Conservation (phyloP, 2,797 vertebrate genomes). For the Gadopsis bispinosus region DNA sequence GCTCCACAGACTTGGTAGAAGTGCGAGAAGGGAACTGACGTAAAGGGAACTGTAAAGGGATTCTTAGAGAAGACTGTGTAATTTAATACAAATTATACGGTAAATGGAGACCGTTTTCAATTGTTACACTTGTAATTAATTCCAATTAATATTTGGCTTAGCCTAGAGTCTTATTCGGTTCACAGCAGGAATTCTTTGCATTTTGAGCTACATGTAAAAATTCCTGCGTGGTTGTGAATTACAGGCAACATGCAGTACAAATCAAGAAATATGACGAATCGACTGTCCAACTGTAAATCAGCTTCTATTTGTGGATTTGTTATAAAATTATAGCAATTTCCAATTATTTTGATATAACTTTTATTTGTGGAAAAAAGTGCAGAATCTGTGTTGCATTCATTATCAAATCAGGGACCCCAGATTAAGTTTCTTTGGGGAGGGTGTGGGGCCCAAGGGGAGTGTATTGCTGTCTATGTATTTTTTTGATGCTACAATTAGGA, state of each 20-base stretch:
- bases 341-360: not conserved
- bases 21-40: slow-evolving; percentile 5
- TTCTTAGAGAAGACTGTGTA: slow-evolving; percentile 8
- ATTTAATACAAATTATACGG: slow-evolving; percentile 21
- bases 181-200: slow-evolving; percentile 7
- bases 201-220: not conserved
- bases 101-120: slow-evolving; percentile 30
- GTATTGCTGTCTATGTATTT: not conserved
- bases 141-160: slow-evolving; percentile 41
- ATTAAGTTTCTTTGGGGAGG: not conserved
- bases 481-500: not conserved
- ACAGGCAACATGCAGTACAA: not conserved
- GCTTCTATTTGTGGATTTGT: not conserved
- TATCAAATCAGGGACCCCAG: not conserved
- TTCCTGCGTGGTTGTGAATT: not conserved
- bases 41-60: slow-evolving; percentile 3
- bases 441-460: not conserved
- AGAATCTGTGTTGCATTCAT: not conserved
- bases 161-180: slow-evolving; percentile 8
- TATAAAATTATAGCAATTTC: not conserved
- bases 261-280: not conserved
- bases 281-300: not conserved
- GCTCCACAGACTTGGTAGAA: slow-evolving; percentile 12
- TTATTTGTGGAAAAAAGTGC: not conserved
- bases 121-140: slow-evolving; percentile 34